Percentiles rank a stretch among this genome's conserved stretches.
These are phyloP conservation scores for Patiria miniata DNA, from an alignment of 35 echinoderm and acorn worm species.

Conservation along the genomic window DNA sequence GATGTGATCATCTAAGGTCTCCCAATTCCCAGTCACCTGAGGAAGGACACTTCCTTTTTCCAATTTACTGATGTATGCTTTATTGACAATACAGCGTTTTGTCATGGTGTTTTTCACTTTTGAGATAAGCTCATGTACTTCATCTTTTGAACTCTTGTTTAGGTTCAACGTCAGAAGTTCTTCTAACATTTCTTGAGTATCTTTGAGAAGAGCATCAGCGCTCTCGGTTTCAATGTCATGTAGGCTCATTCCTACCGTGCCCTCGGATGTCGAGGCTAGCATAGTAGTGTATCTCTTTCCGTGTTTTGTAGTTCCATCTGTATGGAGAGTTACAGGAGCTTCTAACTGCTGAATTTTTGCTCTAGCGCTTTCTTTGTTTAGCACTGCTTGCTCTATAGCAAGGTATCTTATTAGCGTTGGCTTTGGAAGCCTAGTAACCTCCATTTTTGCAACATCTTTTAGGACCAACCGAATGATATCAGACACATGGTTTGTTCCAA, in stretches of 20 bases:
- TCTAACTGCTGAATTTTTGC: conserved; percentile 11
- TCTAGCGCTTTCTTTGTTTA: conserved; percentile 45
- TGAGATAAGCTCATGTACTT: background rate
- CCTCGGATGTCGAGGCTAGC: background rate
- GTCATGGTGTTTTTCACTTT: background rate
- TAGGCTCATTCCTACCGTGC: conserved; percentile 18
- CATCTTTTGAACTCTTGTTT: conserved; percentile 1
- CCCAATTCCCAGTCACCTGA: conserved; percentile 33
- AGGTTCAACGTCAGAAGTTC: background rate
- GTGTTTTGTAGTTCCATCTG: conserved; percentile 55
- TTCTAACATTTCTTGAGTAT: background rate
- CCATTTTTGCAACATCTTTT: conserved; percentile 43
- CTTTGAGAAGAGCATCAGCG: conserved; percentile 19
- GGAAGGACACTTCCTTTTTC: conserved; percentile 30
- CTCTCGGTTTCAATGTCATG: conserved; percentile 32
- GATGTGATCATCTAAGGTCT: conserved; percentile 1
- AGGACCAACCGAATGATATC: conserved; percentile 35
- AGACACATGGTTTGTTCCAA: conserved; percentile 27
- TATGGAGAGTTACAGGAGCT: conserved; percentile 44
- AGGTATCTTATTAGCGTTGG: conserved; percentile 43
- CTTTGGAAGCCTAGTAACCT: conserved; percentile 39
- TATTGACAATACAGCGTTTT: conserved; percentile 6
- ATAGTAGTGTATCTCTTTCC: conserved; percentile 26
- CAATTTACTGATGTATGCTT: conserved; percentile 59
- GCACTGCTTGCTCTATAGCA: conserved; percentile 39